Evolutionary conservation across 2,113 vertebrate genomes (phyloP).

Genomic region (Anoura caudifer): DNA sequence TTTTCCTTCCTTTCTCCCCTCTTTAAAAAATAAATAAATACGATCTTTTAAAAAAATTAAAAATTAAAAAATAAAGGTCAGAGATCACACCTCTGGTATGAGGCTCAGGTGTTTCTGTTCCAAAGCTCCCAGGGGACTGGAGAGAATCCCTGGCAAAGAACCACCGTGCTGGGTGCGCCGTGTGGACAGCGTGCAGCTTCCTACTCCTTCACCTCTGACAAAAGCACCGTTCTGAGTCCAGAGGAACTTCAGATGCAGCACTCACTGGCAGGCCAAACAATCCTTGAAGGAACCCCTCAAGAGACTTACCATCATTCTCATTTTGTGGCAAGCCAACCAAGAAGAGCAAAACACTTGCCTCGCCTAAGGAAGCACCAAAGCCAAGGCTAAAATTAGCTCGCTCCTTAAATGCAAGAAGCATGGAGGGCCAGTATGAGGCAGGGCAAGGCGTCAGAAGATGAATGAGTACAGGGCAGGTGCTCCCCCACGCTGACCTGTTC

Average conservation of each 20-base stretch:
- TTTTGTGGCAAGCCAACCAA: background rate
- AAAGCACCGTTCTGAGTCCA: background rate
- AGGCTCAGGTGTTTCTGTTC: background rate
- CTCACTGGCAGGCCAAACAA: background rate
- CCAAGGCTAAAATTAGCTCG: background rate
- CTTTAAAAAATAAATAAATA: no score
- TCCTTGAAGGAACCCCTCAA: background rate
- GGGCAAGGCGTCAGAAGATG: background rate
- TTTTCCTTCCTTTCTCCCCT: no score
- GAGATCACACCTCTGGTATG: no score
- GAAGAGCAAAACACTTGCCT: background rate
- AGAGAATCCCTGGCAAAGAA: background rate
- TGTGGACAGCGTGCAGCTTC: background rate
- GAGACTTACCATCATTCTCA: background rate
- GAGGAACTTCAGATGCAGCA: background rate
- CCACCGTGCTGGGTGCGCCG: fast-evolving
- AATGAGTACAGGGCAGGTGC: background rate
- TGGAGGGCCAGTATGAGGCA: background rate
- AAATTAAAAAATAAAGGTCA: no score
- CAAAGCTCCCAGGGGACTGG: background rate
- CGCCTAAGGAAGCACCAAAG: background rate
- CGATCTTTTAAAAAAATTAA: no score
- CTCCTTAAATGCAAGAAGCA: background rate
- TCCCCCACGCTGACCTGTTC: background rate
- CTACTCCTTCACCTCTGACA: background rate